Evolutionary conservation across 2,888 invertebrate species (phyloP).

Genomic region (Sinhomidia bicolor): DNA sequence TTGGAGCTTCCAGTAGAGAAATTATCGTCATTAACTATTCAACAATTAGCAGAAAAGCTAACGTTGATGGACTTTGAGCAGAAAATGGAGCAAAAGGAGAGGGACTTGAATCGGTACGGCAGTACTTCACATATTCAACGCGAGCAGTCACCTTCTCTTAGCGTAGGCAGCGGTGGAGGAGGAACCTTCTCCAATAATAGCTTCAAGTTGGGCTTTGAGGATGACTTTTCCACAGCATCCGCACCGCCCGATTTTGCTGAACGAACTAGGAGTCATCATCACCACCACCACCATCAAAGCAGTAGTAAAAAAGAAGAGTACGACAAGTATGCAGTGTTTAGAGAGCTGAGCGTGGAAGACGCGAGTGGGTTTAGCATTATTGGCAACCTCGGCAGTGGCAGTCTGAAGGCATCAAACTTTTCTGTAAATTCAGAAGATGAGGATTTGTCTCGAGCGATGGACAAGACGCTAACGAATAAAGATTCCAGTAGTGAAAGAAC

Average conservation of each 20-base stretch:
- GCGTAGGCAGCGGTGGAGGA: neutral
- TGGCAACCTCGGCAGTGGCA: constrained; percentile 34
- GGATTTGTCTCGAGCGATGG: constrained; percentile 71
- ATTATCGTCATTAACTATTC: constrained; percentile 92
- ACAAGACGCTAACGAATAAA: constrained; percentile 71
- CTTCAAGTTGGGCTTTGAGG: constrained; percentile 75
- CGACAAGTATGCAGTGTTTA: constrained; percentile 93
- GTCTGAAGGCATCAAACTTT: constrained; percentile 79
- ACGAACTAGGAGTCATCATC: neutral
- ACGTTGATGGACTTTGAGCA: constrained; percentile 83
- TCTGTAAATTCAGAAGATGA: constrained; percentile 81
- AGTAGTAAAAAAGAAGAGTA: constrained; percentile 80
- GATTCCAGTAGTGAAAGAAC: constrained; percentile 79
- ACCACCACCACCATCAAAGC: neutral
- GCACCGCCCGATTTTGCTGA: constrained; percentile 81
- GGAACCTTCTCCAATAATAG: neutral
- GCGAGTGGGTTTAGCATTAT: constrained; percentile 79
- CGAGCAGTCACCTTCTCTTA: neutral
- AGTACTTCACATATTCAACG: constrained; percentile 47
- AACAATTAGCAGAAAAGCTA: constrained; percentile 91
- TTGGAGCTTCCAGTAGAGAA: constrained; percentile 89
- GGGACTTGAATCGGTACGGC: constrained; percentile 75
- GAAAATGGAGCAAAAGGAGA: constrained; percentile 81
- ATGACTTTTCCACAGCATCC: constrained; percentile 82
- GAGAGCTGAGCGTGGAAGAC: constrained; percentile 91